A percentile compares a stretch with the other conserved stretches of the same genome.
phyloP scores from a whole-genome alignment of 2,113 vertebrate genomes.

The Taurulus bubalis region DNA sequence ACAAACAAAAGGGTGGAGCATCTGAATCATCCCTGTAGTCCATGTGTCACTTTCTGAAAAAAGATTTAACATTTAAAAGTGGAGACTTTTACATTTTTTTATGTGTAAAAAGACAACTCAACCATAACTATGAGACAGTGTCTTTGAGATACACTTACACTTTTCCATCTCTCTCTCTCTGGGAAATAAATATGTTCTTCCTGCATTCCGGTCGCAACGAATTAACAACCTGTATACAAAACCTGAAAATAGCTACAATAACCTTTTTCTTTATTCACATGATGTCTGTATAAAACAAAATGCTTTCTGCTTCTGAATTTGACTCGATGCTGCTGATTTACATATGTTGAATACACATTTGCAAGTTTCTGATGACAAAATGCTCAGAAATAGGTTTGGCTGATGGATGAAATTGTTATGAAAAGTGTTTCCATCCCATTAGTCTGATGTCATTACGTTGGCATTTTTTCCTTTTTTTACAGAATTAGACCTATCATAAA shows the following conservation, averaged over 20 bases:
- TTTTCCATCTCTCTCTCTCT: neutral
- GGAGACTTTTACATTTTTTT: neutral
- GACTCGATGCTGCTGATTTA: constrained; percentile 1
- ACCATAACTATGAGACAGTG: neutral
- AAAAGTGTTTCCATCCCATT: constrained; percentile 65
- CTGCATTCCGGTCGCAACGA: neutral
- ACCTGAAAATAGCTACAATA: neutral
- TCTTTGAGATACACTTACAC: too few relatives aligned
- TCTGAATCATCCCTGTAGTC: neutral
- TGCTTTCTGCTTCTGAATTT: neutral
- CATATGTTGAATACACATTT: neutral
- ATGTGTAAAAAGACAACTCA: neutral
- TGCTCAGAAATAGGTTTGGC: constrained; percentile 15
- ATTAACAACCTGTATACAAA: neutral
- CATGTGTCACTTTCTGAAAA: neutral
- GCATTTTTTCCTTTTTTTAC: neutral
- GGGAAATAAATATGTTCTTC: neutral
- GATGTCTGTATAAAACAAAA: neutral
- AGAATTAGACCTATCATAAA: constrained; percentile 52
- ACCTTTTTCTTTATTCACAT: neutral
- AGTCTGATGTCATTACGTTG: constrained; percentile 53
- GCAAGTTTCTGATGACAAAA: constrained; percentile 10
- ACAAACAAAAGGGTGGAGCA: constrained; percentile 1
- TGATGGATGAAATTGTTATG: constrained; percentile 47
- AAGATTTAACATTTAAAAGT: neutral